These are phyloP conservation scores for Apis cerana DNA, from an alignment of 1,140 invertebrate genomes.

Conservation along the genomic window DNA sequence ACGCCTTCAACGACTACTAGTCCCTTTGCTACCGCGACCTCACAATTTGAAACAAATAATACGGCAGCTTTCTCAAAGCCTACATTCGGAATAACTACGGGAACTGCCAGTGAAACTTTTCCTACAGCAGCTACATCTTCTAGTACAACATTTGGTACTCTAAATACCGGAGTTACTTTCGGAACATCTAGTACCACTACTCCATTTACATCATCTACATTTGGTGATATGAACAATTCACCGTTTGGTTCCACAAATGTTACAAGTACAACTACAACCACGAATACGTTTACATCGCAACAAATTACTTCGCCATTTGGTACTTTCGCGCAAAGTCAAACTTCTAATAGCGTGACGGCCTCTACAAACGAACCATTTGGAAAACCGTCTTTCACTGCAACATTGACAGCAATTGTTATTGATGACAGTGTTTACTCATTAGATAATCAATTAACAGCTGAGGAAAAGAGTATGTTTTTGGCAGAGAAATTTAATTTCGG, in stretches of 20 bases:
- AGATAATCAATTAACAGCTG: conserved; percentile 71
- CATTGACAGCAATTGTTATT: conserved; percentile 50
- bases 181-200: neutral
- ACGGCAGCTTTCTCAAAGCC: conserved; percentile 41
- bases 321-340: conserved; percentile 50
- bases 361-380: conserved; percentile 58
- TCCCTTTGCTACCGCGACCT: conserved; percentile 52
- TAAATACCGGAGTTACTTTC: conserved; percentile 21
- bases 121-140: conserved; percentile 43
- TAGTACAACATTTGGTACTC: conserved; percentile 24
- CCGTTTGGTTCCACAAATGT: conserved; percentile 40
- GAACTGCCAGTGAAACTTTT: conserved; percentile 14
- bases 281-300: conserved; percentile 60
- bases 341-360: conserved; percentile 6
- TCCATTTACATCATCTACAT: conserved; percentile 46
- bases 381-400: conserved; percentile 56
- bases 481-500: conserved; percentile 70
- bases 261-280: conserved; percentile 36
- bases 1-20: conserved; percentile 40
- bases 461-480: conserved; percentile 71
- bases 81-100: conserved; percentile 35
- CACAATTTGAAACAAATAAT: conserved; percentile 46
- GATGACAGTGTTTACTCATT: conserved; percentile 71
- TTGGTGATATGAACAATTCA: conserved; percentile 30
- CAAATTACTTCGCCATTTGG: conserved; percentile 56